Percentiles rank a stretch among this genome's conserved stretches.
Evolutionary conservation across 1,140 invertebrate species (phyloP).

Genomic region (Hypsibius dujardini): DNA sequence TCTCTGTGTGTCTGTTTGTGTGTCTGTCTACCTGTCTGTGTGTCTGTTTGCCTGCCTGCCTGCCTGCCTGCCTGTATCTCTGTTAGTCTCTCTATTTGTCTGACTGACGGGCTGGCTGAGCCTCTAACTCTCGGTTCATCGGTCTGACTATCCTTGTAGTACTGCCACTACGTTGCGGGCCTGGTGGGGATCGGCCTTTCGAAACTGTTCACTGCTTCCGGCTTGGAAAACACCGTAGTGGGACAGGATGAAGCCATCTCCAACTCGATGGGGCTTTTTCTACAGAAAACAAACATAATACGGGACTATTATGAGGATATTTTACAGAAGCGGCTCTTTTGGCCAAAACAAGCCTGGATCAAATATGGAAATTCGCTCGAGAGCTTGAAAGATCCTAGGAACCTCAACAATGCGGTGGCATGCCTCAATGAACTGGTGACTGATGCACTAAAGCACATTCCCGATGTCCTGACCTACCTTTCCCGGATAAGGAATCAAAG

Average conservation of each 20-base stretch:
- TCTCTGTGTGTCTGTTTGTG: not conserved
- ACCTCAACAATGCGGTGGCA: conserved; percentile 23
- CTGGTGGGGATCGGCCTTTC: conserved; percentile 30
- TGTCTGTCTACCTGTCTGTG: not conserved
- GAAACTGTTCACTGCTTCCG: conserved; percentile 27
- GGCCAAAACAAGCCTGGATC: conserved; percentile 30
- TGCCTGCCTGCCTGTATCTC: not conserved
- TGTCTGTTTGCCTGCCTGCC: not conserved
- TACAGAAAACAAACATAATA: conserved; percentile 33
- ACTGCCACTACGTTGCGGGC: conserved; percentile 32
- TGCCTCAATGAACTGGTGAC: conserved; percentile 31
- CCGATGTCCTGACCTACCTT: conserved; percentile 29
- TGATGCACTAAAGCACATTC: conserved; percentile 28
- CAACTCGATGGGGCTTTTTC: conserved; percentile 30
- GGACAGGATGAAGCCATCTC: conserved; percentile 24
- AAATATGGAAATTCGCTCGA: conserved; percentile 25
- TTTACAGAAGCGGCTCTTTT: conserved; percentile 27
- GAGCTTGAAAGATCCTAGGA: conserved; percentile 24
- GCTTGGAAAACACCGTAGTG: conserved; percentile 26
- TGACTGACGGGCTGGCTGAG: not conserved
- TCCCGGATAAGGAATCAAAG: conserved; percentile 25
- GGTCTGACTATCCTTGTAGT: conserved; percentile 24
- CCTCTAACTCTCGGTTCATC: not conserved
- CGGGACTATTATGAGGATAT: conserved; percentile 30
- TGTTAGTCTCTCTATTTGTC: not conserved